Base-by-base conservation (phyloP, 2,888 invertebrate species). In the Alloplasta piceator region DNA sequence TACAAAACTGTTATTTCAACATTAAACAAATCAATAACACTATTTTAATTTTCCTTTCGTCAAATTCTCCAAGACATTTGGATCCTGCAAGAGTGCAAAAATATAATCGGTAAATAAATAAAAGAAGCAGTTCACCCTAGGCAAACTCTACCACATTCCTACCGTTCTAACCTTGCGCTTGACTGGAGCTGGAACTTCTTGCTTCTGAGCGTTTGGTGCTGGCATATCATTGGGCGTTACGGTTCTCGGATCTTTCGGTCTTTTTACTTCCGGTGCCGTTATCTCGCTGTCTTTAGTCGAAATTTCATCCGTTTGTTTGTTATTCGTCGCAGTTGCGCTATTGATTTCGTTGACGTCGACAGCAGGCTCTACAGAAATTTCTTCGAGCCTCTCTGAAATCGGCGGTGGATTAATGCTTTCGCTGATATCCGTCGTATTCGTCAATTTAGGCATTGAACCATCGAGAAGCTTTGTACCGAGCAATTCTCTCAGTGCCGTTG, bases 161-260 rank as follows among this genome's bases (percentile, higher is more conserved):
- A 87, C 87, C 86, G 85, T 86, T 87, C 89, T 90, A 87, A 92
- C 92, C 91, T 92, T 92, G 87, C 92, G 90, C 85, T 92, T 92
- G 75, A 91, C 87, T 6, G 92, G 90, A 43, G 90, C 83, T 36
- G 84, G 85, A 16, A 83, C 75, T n/a, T 91, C 91, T 5, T 83
- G 73, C 83, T 90, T 91, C 46, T 86, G 76, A 58, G 87, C 76
- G 63, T 88, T 82, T 10, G 87, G 88, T 0, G 88, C 85, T 12
- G 90, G 88, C 85, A 89, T 84, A 66, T 89, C 91, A 64, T 91
- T 91, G 4, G 91, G 92, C 41, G 88, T 88, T 0, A 89, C 91
- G 0, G 91, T 92, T 81, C 92, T 88, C 5, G 91, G 90, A 83
- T 91, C 91, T 74, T 90, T 91, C 4, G 90, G 80, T 70, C 91